Percentiles rank a stretch among this genome's conserved stretches.
These are phyloP conservation scores for Podilymbus podiceps DNA, from an alignment of 2,113 vertebrate species.

Conservation along the genomic window DNA sequence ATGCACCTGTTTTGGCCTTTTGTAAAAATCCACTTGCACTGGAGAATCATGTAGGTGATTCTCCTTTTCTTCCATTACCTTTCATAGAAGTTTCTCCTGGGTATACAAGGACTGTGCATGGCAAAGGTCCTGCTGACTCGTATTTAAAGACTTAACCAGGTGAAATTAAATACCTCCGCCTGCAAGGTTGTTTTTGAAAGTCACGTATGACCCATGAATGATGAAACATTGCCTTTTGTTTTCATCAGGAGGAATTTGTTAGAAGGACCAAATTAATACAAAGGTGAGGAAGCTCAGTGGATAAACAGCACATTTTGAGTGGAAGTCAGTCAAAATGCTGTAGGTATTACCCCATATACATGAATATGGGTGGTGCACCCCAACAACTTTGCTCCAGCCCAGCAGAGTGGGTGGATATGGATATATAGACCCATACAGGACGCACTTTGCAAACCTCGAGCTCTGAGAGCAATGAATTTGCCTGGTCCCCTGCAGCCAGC, in stretches of 20 bases:
- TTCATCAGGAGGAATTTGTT: neutral
- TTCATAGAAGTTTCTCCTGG: neutral
- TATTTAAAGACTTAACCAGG: neutral
- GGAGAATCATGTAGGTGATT: neutral
- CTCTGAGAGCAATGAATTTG: neutral
- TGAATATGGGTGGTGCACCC: neutral
- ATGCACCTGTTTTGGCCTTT: neutral
- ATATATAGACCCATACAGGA: neutral
- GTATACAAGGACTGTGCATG: neutral
- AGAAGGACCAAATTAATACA: neutral
- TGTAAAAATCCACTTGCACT: neutral
- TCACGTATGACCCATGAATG: rapidly evolving
- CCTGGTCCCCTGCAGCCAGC: neutral
- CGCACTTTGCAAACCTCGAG: neutral
- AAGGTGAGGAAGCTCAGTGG: neutral
- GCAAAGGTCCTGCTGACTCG: neutral
- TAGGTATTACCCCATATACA: neutral
- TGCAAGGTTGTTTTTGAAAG: neutral
- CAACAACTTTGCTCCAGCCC: neutral
- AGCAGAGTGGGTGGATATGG: neutral
- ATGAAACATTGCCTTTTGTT: neutral
- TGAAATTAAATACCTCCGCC: neutral
- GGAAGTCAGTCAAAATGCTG: neutral
- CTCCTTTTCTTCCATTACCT: neutral
- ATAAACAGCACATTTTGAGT: neutral